Evolutionary conservation across 1,140 invertebrate genomes (phyloP), one percentile per base, ranked within the genome.

Genomic region (Aphidius gifuensis): DNA sequence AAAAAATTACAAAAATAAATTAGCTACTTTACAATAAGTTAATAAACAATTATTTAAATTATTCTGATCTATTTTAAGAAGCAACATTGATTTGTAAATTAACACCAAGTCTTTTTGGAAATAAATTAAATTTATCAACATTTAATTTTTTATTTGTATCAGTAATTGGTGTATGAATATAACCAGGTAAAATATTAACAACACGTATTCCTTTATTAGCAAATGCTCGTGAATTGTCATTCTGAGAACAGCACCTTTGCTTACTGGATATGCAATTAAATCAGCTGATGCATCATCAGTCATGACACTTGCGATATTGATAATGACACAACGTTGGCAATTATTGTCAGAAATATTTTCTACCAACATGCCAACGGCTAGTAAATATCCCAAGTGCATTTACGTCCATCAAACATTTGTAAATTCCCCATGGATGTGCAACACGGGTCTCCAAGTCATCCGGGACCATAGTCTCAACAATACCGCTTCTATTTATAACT

Each of bases 191-290:
- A 44, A 74, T 23, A 7, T 42, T 9, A 11, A 70, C 62, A 6
- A 73, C 70, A 6, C 70, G 58, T 23, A 73, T 74, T 11, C 71
- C 71, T 62, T 69, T 68, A 5, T 48, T 16, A 0, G 64, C 54
- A 5, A 73, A 60, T 23, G 62, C 60, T 50, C 73, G 62, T 5
- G 67, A 0, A 70, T n/a, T 32, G 71, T 74, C 71, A 75, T 69
- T 9, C 71, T 68, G 1, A 61, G 55, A 9, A 74, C 45, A 0
- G 71, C 71, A 2, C 68, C 42, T 58, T 69, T 70, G 4, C 67
- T 44, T 1, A 56, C 51, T 21, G 68, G 67, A 43, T 75, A 75
- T 9, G 66, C 71, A 2, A 70, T 54, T 4, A 59, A n/a, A 32
- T n/a, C n/a, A 16, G 66, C 38, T 1, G 65, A 58, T 9, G 68